Evolutionary conservation across 2,113 vertebrate species (phyloP).

Genomic region (Bos taurus): ARS-UCD2.0 NC_037336.1:54324501-54325000

Average conservation of each 20-base stretch:
- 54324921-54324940: not conserved
- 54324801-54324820: not conserved
- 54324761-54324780: not conserved
- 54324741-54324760: not conserved
- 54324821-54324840: not conserved
- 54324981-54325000: not conserved
- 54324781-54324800: not conserved
- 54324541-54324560: not conserved
- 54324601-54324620: not conserved
- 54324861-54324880: not conserved
- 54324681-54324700: not conserved
- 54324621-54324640: not conserved
- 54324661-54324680: not conserved
- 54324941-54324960: not conserved
- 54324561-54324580: not conserved
- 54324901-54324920: no score
- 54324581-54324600: not conserved
- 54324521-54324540: not conserved
- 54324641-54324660: not conserved
- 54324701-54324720: not conserved
- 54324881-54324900: no score
- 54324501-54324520: not conserved
- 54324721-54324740: not conserved
- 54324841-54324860: not conserved
- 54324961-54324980: not conserved